Evolutionary conservation across 2,888 invertebrate species (phyloP), one percentile per base, ranked within the genome.

Genomic region (Polylopha cassiicola): DNA sequence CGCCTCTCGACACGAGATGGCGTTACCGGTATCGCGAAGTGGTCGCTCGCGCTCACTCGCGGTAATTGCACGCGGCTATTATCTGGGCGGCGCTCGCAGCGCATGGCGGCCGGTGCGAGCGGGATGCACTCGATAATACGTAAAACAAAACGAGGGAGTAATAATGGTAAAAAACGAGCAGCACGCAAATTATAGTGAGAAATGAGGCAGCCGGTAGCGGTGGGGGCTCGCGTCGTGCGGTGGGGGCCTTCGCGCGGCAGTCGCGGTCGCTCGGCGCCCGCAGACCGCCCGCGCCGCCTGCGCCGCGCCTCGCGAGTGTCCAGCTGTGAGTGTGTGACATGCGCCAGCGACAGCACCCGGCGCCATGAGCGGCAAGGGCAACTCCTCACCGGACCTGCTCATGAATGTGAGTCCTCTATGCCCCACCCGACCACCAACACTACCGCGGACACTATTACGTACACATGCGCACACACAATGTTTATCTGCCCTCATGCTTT

Each of bases 171-270:
- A 85, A 85, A 85, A 85, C 82, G 80, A 84, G 73, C 79, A 79
- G 59, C 82, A 85, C 85, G 85, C 84, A 85, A 85, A 85, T 85
- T 85, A 85, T 82, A 84, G 84, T 85, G 86, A 82, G 85, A 85
- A 85, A 84, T 81, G 81, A 80, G 82, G 79, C 80, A 82, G 80
- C 78, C 82, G 84, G 84, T 84, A 84, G 85, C 82, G 85, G 82
- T 80, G 85, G 82, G 84, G 85, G 76, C 70, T 61, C 58, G 56
- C 54, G 64, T 55, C 54, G 65, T 61, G 62, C 63, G 65, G 76
- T 71, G 75, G 75, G 78, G 78, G 66, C 70, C 58, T 50, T 55
- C 58, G 63, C 62, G 69, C 79, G 79, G 77, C 79, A 80, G 80
- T 81, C 76, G 74, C 72, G 74, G 67, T 65, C 70, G 75, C 71